phyloP scores from a whole-genome alignment of 2,888 invertebrate genomes.

The Drosophila pullipes region DNA sequence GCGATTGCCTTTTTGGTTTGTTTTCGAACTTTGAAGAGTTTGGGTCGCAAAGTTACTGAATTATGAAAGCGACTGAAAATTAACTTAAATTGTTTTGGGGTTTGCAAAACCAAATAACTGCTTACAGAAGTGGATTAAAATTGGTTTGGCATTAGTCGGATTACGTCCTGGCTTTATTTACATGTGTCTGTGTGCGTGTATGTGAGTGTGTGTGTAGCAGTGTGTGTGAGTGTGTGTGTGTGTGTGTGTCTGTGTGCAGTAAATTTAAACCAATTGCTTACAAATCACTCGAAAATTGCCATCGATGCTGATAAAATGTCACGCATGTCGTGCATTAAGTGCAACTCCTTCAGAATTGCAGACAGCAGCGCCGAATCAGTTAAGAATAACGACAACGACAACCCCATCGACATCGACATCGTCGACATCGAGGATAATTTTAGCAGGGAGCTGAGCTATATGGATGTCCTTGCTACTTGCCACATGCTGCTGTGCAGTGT shows the following conservation, averaged over 20 bases:
- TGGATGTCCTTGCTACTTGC: conserved; percentile 1
- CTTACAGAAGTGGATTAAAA: conserved; percentile 48
- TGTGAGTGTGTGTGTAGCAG: not conserved
- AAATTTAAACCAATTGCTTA: conserved; percentile 70
- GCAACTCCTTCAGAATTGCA: conserved; percentile 43
- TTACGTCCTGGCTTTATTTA: conserved; percentile 7
- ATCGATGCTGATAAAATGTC: conserved; percentile 60
- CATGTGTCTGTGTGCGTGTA: not conserved
- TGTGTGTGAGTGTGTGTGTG: not conserved
- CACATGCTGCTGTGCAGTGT: not conserved
- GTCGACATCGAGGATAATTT: conserved; percentile 40
- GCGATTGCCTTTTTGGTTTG: conserved; percentile 38
- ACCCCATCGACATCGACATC: conserved; percentile 15
- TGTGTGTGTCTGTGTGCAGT: conserved; percentile 21
- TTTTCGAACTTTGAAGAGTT: conserved; percentile 36
- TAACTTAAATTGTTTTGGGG: conserved; percentile 71
- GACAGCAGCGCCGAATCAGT: conserved; percentile 59
- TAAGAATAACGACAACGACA: conserved; percentile 48
- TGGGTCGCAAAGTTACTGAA: conserved; percentile 49
- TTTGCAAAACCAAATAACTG: conserved; percentile 16
- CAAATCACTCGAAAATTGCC: conserved; percentile 79
- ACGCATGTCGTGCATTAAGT: conserved; percentile 68
- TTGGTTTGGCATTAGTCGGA: conserved; percentile 41
- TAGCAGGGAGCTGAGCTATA: conserved; percentile 18
- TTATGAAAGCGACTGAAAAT: conserved; percentile 65